Evolutionary conservation across 2,113 vertebrate genomes (phyloP), one percentile per base, ranked within the genome.

Genomic region (Rhinolophus ferrumequinum): DNA sequence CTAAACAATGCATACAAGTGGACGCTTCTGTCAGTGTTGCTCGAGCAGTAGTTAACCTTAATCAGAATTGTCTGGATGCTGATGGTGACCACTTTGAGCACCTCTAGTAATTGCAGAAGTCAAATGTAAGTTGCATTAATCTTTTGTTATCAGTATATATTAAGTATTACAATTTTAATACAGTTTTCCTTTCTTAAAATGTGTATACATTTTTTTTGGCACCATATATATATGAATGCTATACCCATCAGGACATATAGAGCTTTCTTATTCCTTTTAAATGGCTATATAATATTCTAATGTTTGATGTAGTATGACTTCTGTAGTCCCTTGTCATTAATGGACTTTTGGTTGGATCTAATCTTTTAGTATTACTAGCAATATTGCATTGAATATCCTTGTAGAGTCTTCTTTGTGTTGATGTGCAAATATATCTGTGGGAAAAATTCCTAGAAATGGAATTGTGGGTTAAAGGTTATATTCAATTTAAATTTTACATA

Each of bases 361-460:
- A 80, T 88, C 13, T 95, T 88, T 90, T 90, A 41, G 16, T 88
- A 60, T 70, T 89, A 79, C 41, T 79, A 90, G 60, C 24, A 72
- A 15, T 86, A 89, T n/a, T 92, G 22, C 50, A 77, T 9, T 81
- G 28, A 89, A 50, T 92, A 89, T 92, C 14, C 6, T 76, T 88
- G 21, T 66, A n/a, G 41, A 84, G 38, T 62, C 24, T 86, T 80
- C 30, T 67, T 95, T 90, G 26, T 93, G 41, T 82, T 90, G 44
- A 79, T 72, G 67, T 50, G 58, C 12, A 77, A 85, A 91, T 85
- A 44, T 58, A 86, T 67, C 3, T 19, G 6, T 72, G 38, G 83
- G 30, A 60, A 85, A 79, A 90, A 54, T 88, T 87, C 54, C 47
- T 88, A 88, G 54, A 79, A 77, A 77, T 56, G 41, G 19, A 87